These are phyloP conservation scores for roundworm (Caenorhabditis elegans) DNA, from an alignment of 1,140 invertebrate species.

Conservation along the genomic window DNA sequence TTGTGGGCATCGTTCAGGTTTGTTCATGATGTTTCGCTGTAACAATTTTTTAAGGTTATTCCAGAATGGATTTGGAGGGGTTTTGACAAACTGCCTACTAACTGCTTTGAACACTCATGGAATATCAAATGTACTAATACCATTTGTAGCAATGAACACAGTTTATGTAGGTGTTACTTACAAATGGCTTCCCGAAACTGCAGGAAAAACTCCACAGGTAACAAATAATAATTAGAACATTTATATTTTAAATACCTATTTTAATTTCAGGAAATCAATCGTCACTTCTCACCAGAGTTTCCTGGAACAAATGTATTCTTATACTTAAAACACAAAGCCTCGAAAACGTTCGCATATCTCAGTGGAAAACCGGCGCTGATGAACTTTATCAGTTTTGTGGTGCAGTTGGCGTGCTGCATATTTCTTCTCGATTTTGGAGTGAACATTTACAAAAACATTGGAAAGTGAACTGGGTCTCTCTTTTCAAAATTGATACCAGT, in stretches of 20 bases:
- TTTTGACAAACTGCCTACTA: slow-evolving; percentile 30
- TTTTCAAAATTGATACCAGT: neutral
- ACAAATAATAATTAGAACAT: neutral
- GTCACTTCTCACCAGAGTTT: slow-evolving; percentile 8
- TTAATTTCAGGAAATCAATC: neutral
- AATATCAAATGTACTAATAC: slow-evolving; percentile 21
- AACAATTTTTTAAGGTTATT: neutral
- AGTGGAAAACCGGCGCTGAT: neutral
- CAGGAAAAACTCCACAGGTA: slow-evolving; percentile 38
- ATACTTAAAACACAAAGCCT: neutral
- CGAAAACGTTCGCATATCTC: neutral
- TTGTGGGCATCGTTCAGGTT: slow-evolving; percentile 39
- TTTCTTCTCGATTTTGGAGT: neutral
- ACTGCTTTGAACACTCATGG: slow-evolving; percentile 21
- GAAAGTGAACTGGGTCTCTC: neutral
- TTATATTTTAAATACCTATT: neutral
- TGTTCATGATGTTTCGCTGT: neutral
- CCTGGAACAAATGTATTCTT: neutral
- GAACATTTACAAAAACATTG: neutral
- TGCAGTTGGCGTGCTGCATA: neutral
- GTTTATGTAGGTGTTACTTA: slow-evolving; percentile 16
- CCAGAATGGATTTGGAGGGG: slow-evolving; percentile 37
- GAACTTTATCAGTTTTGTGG: neutral
- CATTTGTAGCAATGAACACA: slow-evolving; percentile 12
- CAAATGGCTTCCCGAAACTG: slow-evolving; percentile 37